These are phyloP conservation scores for Myiotriccus ornatus DNA, from an alignment of 2,797 vertebrate genomes.

Conservation along the genomic window DNA sequence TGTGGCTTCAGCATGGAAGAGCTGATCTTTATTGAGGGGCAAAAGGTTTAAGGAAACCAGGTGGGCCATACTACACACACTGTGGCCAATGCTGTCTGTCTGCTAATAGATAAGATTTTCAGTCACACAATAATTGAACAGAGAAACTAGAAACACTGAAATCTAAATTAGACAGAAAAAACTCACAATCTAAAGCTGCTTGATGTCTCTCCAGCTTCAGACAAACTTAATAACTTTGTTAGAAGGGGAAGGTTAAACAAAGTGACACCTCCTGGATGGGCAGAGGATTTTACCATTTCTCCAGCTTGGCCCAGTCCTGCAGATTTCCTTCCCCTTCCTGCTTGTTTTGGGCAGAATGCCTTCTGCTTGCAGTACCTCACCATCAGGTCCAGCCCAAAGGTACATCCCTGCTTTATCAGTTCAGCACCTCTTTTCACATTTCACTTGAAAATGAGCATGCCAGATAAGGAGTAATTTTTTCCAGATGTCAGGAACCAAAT, in stretches of 20 bases:
- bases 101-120: neutral
- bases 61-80: neutral
- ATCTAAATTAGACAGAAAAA: neutral
- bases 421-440: slow-evolving; percentile 10
- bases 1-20: neutral
- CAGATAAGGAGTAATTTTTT: slow-evolving; percentile 36
- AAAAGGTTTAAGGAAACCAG: neutral
- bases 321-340: neutral
- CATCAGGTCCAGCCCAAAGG: neutral
- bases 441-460: neutral
- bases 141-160: neutral
- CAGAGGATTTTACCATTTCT: neutral
- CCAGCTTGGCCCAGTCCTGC: neutral
- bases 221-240: neutral
- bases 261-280: neutral
- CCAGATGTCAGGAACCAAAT: slow-evolving; percentile 25
- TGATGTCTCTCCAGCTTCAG: neutral
- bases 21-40: neutral
- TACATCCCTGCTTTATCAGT: neutral
- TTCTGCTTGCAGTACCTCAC: neutral
- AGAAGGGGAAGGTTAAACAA: neutral
- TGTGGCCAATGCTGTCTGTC: neutral
- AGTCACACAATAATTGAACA: neutral
- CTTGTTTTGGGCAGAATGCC: neutral
- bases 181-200: neutral